Percentiles rank a stretch among this genome's conserved stretches.
Evolutionary conservation across 2,797 vertebrate genomes (phyloP).

Genomic region (Centroberyx gerrardi): DNA sequence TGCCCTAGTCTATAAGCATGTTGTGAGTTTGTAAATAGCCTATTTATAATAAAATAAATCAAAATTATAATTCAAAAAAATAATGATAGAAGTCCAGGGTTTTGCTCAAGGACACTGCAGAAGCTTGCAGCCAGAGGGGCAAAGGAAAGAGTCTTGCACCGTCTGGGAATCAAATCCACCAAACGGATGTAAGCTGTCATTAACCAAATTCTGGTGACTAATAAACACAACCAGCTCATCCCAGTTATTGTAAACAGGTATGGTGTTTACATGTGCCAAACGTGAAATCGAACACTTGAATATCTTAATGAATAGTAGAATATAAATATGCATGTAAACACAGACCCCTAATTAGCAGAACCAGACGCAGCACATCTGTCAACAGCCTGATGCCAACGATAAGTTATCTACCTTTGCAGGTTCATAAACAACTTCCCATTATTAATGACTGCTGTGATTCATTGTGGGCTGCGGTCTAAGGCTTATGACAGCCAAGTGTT

Average conservation of each 20-base stretch:
- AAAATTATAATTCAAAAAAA: too few relatives aligned
- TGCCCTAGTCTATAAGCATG: too few relatives aligned
- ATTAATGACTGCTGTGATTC: slow-evolving; percentile 59
- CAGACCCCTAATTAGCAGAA: not conserved
- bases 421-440: slow-evolving; percentile 61
- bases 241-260: not conserved
- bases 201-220: too few relatives aligned
- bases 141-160: too few relatives aligned
- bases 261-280: slow-evolving; percentile 17
- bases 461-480: slow-evolving; percentile 60
- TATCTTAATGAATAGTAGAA: not conserved
- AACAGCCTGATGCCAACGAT: slow-evolving; percentile 40
- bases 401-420: slow-evolving; percentile 41
- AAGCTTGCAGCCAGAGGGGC: too few relatives aligned
- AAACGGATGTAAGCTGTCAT: too few relatives aligned
- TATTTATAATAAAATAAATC: too few relatives aligned
- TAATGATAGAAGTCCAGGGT: too few relatives aligned
- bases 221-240: too few relatives aligned
- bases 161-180: too few relatives aligned
- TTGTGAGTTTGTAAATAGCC: too few relatives aligned
- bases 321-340: slow-evolving; percentile 17
- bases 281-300: not conserved
- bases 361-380: slow-evolving; percentile 43
- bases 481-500: slow-evolving; percentile 48
- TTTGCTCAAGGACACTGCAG: too few relatives aligned